A percentile compares a stretch with the other conserved stretches of the same genome.
These are phyloP conservation scores for Pentalonia nigronervosa DNA, from an alignment of 1,140 invertebrate species.

Conservation along the genomic window DNA sequence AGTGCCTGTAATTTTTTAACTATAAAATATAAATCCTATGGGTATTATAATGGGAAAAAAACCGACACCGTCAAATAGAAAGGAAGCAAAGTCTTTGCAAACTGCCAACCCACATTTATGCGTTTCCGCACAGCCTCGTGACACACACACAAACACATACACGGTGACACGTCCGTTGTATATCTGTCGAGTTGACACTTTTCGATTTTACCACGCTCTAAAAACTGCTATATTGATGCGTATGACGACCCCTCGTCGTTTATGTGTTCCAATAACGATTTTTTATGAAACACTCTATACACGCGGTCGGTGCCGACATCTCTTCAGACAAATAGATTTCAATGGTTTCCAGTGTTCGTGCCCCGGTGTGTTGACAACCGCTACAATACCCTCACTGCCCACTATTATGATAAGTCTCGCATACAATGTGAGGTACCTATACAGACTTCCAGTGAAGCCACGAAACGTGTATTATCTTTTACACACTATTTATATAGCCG, in stretches of 20 bases:
- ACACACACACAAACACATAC: neutral
- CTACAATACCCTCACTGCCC: neutral
- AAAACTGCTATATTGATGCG: neutral
- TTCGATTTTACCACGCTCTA: slow-evolving; percentile 4
- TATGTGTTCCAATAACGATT: neutral
- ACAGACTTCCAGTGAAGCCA: too few species aligned
- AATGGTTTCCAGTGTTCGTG: too few species aligned
- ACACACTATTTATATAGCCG: too few species aligned
- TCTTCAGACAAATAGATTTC: neutral
- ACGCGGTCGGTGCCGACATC: neutral
- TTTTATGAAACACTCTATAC: neutral
- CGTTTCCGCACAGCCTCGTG: neutral
- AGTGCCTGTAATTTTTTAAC: neutral
- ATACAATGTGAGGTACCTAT: too few species aligned
- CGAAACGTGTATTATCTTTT: neutral
- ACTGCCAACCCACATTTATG: neutral
- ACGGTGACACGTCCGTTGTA: neutral
- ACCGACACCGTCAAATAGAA: neutral
- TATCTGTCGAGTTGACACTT: neutral
- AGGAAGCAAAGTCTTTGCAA: neutral
- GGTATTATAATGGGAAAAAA: neutral
- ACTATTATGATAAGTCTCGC: neutral
- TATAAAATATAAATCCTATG: neutral
- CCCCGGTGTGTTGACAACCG: neutral
- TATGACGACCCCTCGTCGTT: neutral